Percentiles rank a stretch among this genome's conserved stretches.
These are phyloP conservation scores for Coturnix japonica DNA, from an alignment of 2,113 vertebrate genomes.

Conservation along the genomic window DNA sequence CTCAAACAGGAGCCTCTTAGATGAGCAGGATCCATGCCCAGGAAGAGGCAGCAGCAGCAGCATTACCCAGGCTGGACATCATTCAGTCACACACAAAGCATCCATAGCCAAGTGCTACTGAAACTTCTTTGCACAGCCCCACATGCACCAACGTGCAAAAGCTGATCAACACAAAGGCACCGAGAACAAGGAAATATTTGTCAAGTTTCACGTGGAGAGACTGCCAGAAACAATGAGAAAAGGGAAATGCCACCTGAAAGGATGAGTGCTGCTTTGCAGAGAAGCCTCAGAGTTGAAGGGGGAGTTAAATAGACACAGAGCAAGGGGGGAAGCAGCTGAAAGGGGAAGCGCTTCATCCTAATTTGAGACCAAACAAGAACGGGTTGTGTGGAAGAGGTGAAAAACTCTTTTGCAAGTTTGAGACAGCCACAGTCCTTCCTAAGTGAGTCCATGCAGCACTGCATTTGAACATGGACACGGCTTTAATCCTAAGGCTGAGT, in stretches of 20 bases:
- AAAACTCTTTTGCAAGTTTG: not conserved
- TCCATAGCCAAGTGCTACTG: fast-evolving
- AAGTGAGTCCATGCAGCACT: fast-evolving
- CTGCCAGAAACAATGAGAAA: constrained; percentile 65
- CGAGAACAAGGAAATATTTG: not conserved
- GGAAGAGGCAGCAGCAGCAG: not conserved
- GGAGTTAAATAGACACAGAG: constrained; percentile 50
- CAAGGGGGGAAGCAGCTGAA: constrained; percentile 24
- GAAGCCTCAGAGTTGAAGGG: not conserved
- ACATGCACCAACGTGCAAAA: fast-evolving
- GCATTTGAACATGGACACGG: fast-evolving
- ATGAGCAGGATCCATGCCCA: not conserved
- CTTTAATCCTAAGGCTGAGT: no score
- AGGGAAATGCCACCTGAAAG: constrained; percentile 74
- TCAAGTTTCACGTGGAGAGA: constrained; percentile 27
- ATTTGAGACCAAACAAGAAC: constrained; percentile 45
- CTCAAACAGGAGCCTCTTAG: not conserved
- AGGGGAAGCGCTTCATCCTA: constrained; percentile 41
- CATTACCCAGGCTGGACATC: not conserved
- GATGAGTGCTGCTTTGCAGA: constrained; percentile 54
- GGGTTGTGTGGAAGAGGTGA: constrained; percentile 16
- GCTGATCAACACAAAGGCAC: not conserved
- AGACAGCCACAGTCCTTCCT: not conserved
- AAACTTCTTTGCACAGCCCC: fast-evolving
- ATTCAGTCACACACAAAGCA: not conserved